Evolutionary conservation across 2,113 vertebrate species (phyloP).

Genomic region (Bufo gargarizans): DNA sequence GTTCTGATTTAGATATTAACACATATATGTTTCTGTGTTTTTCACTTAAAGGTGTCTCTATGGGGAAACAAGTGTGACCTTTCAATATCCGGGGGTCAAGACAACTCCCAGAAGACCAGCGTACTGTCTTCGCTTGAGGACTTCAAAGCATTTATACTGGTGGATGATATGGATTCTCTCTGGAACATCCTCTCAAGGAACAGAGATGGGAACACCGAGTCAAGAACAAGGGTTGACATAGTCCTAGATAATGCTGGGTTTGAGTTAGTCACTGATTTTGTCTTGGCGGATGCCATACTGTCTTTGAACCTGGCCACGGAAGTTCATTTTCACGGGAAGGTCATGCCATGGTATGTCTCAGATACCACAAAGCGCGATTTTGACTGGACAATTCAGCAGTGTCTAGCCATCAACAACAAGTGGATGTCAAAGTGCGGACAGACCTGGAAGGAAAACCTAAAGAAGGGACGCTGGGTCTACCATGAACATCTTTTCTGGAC

Average conservation of each 20-base stretch:
- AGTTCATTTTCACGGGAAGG: conserved; percentile 91
- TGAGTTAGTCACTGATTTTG: conserved; percentile 89
- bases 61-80: conserved; percentile 98
- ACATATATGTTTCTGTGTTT: conserved; percentile 29
- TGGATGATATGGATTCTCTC: conserved; percentile 81
- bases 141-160: conserved; percentile 81
- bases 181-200: conserved; percentile 79
- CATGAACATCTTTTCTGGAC: conserved; percentile 93
- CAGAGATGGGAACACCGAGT: conserved; percentile 63
- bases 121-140: conserved; percentile 77
- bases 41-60: conserved; percentile 82
- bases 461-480: conserved; percentile 84
- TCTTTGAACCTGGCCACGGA: conserved; percentile 77
- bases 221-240: conserved; percentile 79
- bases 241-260: conserved; percentile 96
- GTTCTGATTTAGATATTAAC: too few relatives aligned
- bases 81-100: conserved; percentile 87
- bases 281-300: conserved; percentile 87
- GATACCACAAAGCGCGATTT: conserved; percentile 89
- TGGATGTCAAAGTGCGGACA: conserved; percentile 83
- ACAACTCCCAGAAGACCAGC: conserved; percentile 82
- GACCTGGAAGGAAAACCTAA: conserved; percentile 82
- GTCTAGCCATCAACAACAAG: conserved; percentile 77
- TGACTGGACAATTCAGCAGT: conserved; percentile 82
- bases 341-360: conserved; percentile 93